Evolutionary conservation across 2,888 invertebrate genomes (phyloP), one percentile per base, ranked within the genome.

Genomic region (Ectemnius continuus): DNA sequence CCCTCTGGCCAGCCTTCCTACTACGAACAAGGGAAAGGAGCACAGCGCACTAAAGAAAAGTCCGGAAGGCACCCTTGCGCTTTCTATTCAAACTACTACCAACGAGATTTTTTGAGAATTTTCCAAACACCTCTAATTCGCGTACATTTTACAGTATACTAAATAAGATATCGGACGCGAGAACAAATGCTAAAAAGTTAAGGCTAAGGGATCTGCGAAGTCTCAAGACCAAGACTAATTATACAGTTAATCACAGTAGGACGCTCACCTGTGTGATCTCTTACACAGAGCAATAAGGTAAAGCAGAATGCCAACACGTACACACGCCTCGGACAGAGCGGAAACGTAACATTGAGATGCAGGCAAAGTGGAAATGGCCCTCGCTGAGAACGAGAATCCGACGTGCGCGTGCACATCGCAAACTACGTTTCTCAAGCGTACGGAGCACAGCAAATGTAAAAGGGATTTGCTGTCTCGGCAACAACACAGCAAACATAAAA

Each of bases 391-490:
- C 20, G 18, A 59, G 36, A 61, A 18, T 59, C 52, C 18, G n/a
- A 13, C 26, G 20, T 67, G 47, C 8, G 64, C 75, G 61, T 72
- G 62, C 75, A 75, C 60, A 45, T 4, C 60, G 61, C 56, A 68
- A 64, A 65, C 72, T 28, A 59, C 47, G 11, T 59, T n/a, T 70
- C 47, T 67, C 63, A 58, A 26, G 59, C 18, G 64, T 14, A 8
- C 48, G 20, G 57, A 46, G 45, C 36, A 45, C 56, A 28, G 62
- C 64, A 64, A 63, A 63, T 63, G 26, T 63, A 63, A 14, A 52
- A n/a, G 8, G 36, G 36, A 61, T 62, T 46, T 62, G 47, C 47
- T 47, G 47, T 47, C 23, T 47, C 47, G 46, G 48, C 62, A 62
- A 18, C 20, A 61, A 36, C 45, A 61, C 45, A 36, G 46, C 61